Evolutionary conservation across 2,888 invertebrate species (phyloP).

Genomic region (Prosopocoilus inquinatus): DNA sequence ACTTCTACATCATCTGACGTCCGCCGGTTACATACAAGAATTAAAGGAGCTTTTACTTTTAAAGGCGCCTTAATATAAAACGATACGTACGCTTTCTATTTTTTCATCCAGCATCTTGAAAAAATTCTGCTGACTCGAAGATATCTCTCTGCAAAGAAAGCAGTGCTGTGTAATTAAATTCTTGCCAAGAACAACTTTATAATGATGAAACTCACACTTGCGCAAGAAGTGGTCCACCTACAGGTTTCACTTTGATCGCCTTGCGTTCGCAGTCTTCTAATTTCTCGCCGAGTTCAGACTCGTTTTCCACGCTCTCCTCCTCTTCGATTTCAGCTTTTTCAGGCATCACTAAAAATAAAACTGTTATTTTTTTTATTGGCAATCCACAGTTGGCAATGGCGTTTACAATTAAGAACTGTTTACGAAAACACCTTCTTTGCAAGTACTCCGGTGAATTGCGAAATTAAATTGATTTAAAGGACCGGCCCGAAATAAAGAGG

Average conservation of each 20-base stretch:
- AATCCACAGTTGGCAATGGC: too few species aligned
- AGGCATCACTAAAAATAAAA: slow-evolving; percentile 38
- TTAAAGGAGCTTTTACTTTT: too few species aligned
- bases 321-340: slow-evolving; percentile 43
- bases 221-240: slow-evolving; percentile 46
- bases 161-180: background rate
- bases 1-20: too few species aligned
- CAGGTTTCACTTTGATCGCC: slow-evolving; percentile 44
- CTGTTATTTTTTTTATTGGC: background rate
- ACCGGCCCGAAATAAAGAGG: too few species aligned
- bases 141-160: slow-evolving; percentile 72
- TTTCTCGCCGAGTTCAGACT: slow-evolving; percentile 39
- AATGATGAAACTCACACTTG: slow-evolving; percentile 42
- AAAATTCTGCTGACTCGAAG: slow-evolving; percentile 87
- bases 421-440: too few species aligned
- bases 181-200: background rate
- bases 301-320: slow-evolving; percentile 37
- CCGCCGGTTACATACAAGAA: too few species aligned
- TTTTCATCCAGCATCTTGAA: slow-evolving; percentile 91
- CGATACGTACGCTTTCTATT: slow-evolving; percentile 78
- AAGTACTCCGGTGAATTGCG: too few species aligned
- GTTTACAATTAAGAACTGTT: too few species aligned
- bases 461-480: too few species aligned
- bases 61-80: too few species aligned
- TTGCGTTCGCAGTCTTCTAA: slow-evolving; percentile 42